Evolutionary conservation across 2,113 vertebrate species (phyloP).

Genomic region (Isurus oxyrinchus): DNA sequence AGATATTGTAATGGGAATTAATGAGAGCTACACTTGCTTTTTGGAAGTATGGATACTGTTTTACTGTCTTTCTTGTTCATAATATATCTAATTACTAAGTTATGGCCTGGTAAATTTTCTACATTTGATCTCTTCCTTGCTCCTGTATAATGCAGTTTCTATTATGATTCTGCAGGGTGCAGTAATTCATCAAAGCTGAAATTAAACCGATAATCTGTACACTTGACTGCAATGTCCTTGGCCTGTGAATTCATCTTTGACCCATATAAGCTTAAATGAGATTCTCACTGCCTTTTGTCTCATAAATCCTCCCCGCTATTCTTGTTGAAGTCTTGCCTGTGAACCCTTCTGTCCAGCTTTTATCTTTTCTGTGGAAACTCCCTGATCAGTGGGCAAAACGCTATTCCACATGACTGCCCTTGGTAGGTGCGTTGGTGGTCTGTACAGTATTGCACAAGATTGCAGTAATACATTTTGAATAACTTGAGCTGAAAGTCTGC

Average conservation of each 20-base stretch:
- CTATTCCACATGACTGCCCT: neutral
- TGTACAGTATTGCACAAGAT: neutral
- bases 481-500: neutral
- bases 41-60: neutral
- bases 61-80: neutral
- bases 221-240: neutral
- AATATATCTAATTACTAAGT: neutral
- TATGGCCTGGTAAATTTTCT: neutral
- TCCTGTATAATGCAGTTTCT: neutral
- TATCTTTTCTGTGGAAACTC: neutral
- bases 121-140: neutral
- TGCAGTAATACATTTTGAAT: neutral
- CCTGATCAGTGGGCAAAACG: neutral
- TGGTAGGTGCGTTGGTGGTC: neutral
- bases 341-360: neutral
- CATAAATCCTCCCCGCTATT: neutral
- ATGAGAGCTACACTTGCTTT: neutral
- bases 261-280: neutral
- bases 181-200: neutral
- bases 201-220: neutral
- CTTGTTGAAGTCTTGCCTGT: neutral
- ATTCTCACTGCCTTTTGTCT: neutral
- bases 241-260: neutral
- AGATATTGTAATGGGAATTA: neutral
- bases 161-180: neutral